Conservation (phyloP, 2,113 vertebrate genomes). For the Brienomyrus brachyistius region DNA sequence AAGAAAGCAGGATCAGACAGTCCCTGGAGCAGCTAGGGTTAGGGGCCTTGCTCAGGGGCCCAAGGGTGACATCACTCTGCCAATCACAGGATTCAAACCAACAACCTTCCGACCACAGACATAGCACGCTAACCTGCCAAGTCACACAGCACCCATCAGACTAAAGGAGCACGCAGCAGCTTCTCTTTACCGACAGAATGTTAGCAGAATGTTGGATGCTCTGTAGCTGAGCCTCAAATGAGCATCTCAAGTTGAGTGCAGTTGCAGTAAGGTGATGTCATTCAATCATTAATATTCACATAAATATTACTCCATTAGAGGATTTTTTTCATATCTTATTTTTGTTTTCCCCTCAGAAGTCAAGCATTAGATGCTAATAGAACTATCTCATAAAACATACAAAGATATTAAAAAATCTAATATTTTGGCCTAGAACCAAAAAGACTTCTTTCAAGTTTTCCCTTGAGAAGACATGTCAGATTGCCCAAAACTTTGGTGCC, state of each 20-base stretch:
- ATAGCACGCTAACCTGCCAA: neutral
- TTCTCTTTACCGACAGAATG: neutral
- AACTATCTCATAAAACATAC: neutral
- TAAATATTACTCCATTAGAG: neutral
- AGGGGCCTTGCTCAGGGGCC: neutral
- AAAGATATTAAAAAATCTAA: neutral
- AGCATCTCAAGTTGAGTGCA: neutral
- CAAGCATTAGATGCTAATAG: too few species aligned
- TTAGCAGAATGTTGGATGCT: neutral
- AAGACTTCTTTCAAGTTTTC: neutral
- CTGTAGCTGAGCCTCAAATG: neutral
- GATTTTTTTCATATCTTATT: neutral
- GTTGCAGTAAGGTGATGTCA: neutral
- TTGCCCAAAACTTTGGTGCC: neutral
- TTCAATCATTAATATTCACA: neutral
- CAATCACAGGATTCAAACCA: neutral
- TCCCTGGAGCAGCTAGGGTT: neutral
- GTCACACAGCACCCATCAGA: neutral
- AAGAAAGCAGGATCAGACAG: neutral
- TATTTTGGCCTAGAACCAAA: neutral
- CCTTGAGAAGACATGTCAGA: neutral
- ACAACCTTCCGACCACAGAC: neutral
- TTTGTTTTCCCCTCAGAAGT: neutral
- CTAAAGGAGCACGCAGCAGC: neutral
- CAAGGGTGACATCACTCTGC: neutral